Evolutionary conservation across 2,888 invertebrate genomes (phyloP), one percentile per base, ranked within the genome.

Genomic region (Athrips mouffetella): DNA sequence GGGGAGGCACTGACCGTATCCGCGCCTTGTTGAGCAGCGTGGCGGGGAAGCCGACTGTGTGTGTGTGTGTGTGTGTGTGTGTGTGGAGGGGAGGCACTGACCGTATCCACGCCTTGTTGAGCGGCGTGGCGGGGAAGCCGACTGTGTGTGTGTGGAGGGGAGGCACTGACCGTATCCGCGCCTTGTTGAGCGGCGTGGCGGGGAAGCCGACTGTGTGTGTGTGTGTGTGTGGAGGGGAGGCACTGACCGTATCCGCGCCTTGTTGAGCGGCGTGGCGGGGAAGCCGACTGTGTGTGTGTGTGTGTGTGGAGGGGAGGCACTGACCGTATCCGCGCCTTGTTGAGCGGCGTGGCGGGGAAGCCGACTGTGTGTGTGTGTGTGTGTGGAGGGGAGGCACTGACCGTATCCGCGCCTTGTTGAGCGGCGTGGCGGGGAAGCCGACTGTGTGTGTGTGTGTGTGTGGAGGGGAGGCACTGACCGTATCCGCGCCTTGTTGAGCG

Each of bases 31-130:
- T 94, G 58, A 99, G 91, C 39, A 98, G 96, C 45, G 99, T 98
- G 50, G 99, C 99, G 48, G 99, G 99, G 85, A 98, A 99, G 57
- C 98, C 98, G 48, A 98, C 99, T n/a, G n/a, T n/a, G n/a, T n/a
- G n/a, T n/a, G n/a, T n/a, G n/a, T n/a, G n/a, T n/a, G n/a, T n/a
- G n/a, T n/a, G n/a, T 15, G 8, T 5, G 3, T 8, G 2, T 4
- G 27, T 27, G 27, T 27, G 27, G 7, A 10, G 8, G n/a, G n/a
- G n/a, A 5, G 8, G 3, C 3, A 40, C 59, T 45, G 29, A 84
- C 63, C 98, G 90, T 65, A 96, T 96, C 68, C 99, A 91, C 25
- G 96, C 96, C 84, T 95, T 94, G 89, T 95, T 94, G 58, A 99
- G 91, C 39, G 98, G 96, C 45, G 99, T 98, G 50, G 99, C 99